Conservation (phyloP, 2,888 invertebrate species). For the Stenurella melanura region DNA sequence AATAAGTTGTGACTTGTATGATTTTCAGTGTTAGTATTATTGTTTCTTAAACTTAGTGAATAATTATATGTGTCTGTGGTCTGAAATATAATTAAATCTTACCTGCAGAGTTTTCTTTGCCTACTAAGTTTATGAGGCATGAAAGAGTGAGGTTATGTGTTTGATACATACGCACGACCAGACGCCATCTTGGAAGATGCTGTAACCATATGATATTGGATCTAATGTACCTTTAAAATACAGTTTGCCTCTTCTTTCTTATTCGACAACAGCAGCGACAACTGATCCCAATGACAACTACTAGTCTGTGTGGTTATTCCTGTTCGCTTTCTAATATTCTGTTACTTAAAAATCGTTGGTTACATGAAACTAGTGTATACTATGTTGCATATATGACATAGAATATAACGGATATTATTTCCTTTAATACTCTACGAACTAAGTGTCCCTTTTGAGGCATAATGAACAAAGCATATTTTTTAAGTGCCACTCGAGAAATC, state of each 20-base stretch:
- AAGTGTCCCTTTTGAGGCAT: too few relatives aligned
- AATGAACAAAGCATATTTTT: too few relatives aligned
- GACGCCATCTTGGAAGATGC: constrained; percentile 52
- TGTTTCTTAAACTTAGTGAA: constrained; percentile 1
- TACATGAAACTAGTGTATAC: too few relatives aligned
- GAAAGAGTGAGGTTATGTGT: constrained; percentile 57
- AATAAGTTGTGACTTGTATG: not conserved
- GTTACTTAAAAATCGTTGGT: too few relatives aligned
- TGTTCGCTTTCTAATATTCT: too few relatives aligned
- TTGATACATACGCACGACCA: constrained; percentile 32
- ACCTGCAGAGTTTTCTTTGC: not conserved
- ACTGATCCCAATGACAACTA: too few relatives aligned
- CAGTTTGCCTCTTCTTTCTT: not conserved
- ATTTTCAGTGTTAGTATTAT: not conserved
- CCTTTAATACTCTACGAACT: too few relatives aligned
- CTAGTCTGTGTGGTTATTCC: too few relatives aligned
- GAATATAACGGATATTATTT: too few relatives aligned
- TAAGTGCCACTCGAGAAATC: too few relatives aligned
- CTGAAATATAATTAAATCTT: constrained; percentile 3
- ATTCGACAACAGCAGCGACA: not conserved
- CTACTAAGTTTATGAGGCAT: constrained; percentile 28
- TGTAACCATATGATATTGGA: constrained; percentile 12
- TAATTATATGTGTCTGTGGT: constrained; percentile 12
- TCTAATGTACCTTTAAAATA: constrained; percentile 8
- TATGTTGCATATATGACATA: too few relatives aligned